Conservation (phyloP, 2,888 invertebrate species). For the Tetranychus piercei region DNA sequence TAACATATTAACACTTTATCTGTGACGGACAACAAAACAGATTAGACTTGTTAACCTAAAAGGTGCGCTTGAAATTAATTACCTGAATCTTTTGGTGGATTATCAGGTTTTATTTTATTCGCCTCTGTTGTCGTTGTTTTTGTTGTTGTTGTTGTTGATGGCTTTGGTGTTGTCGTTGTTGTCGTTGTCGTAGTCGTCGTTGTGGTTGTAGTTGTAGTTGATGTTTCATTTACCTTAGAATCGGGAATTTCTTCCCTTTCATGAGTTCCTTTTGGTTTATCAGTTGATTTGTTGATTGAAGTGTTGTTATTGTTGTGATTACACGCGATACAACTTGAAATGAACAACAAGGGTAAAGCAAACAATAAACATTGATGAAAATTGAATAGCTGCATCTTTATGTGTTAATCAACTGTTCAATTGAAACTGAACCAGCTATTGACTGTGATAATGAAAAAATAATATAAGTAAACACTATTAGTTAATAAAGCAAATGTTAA, state of each 20-base stretch:
- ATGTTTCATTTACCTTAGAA: not conserved
- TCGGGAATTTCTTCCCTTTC: constrained; percentile 3
- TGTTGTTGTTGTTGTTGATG: not conserved
- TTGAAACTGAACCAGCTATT: not conserved
- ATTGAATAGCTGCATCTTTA: too few relatives aligned
- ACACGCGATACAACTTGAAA: too few relatives aligned
- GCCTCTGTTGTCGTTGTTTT: not conserved
- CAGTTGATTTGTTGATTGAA: not conserved
- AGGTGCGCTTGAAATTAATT: not conserved
- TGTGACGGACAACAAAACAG: not conserved
- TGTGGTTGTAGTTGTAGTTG: not conserved
- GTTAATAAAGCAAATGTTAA: not conserved
- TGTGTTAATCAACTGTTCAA: too few relatives aligned
- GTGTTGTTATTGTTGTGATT: too few relatives aligned
- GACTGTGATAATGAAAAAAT: not conserved
- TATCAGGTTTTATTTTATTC: not conserved
- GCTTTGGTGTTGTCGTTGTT: not conserved
- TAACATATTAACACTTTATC: constrained; percentile 44
- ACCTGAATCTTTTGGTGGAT: not conserved
- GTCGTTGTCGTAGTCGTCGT: not conserved
- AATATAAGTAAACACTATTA: not conserved
- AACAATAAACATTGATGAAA: too few relatives aligned
- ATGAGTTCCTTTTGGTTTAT: not conserved
- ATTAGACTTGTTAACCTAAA: too few relatives aligned
- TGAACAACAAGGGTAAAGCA: too few relatives aligned